Evolutionary conservation across 2,888 invertebrate genomes (phyloP), one percentile per base, ranked within the genome.

Genomic region (Idaea dimidiata): DNA sequence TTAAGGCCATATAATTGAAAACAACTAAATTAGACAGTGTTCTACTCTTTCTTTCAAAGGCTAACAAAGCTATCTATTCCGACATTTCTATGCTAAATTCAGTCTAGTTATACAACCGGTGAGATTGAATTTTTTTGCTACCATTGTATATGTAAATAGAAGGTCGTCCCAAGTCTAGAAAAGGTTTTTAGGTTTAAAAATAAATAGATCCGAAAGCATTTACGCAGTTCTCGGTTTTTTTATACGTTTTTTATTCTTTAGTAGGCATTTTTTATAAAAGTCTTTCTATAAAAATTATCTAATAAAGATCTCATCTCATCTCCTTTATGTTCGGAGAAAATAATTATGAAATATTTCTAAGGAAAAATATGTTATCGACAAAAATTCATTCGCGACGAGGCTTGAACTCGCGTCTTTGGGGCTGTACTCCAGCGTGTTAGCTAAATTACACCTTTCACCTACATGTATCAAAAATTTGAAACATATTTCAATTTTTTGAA

Each of bases 11-110:
- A 33, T 33, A 1, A 1, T 43, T 3, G 14, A 43, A 43, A 43
- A 43, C 10, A 43, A 14, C 14, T 43, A 43, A 43, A 43, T 43
- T 43, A 43, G 5, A 7, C 43, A 43, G 10, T 43, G 43, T 14
- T 43, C 43, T 14, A 43, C 43, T 43, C 43, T 43, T 43, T 43
- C 43, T 10, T 43, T 43, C 10, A 58, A 43, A 33, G 31, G 16
- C 17, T 58, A 17, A 58, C 32, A 31, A 32, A 17, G 17, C 33
- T 10, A 33, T 58, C 33, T 58, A 32, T 58, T 43, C 43, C 43
- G 43, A 43, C 43, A 43, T 43, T 43, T 43, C 6, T 43, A 43
- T 43, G 43, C 43, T 10, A 43, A 43, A 43, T 10, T 43, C 43
- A 14, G 43, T 43, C 10, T 10, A 43, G 10, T 43, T 43, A 43